These are phyloP conservation scores for Adelphocoris suturalis DNA, from an alignment of 2,888 invertebrate genomes.

Conservation along the genomic window DNA sequence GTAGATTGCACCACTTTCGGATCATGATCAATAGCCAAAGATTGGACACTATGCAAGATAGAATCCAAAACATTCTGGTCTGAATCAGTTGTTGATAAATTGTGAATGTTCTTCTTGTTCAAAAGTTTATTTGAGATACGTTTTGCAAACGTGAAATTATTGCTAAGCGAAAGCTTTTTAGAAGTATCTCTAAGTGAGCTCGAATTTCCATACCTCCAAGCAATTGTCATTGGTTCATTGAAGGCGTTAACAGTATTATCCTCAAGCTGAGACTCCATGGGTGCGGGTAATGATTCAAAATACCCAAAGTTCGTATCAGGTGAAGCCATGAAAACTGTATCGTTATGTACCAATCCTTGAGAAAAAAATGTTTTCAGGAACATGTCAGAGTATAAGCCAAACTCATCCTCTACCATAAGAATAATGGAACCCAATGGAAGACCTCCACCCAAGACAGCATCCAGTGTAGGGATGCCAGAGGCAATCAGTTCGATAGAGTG, in stretches of 20 bases:
- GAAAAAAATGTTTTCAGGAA: constrained; percentile 47
- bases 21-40: not conserved
- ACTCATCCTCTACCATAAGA: constrained; percentile 51
- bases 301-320: not conserved
- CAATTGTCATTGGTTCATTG: constrained; percentile 59
- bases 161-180: constrained; percentile 52
- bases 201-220: constrained; percentile 52
- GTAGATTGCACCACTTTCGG: not conserved
- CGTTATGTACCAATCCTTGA: constrained; percentile 53
- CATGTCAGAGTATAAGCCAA: constrained; percentile 54
- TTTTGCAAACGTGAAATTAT: constrained; percentile 62
- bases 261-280: not conserved
- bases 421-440: constrained; percentile 62
- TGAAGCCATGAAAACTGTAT: constrained; percentile 45
- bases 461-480: constrained; percentile 33
- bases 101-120: not conserved
- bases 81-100: not conserved
- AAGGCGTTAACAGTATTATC: not conserved
- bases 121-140: constrained; percentile 3
- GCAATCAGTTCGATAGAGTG: constrained; percentile 56
- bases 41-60: not conserved
- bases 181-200: not conserved
- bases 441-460: constrained; percentile 61
- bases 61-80: not conserved
- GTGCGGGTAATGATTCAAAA: constrained; percentile 41